These are phyloP conservation scores for Poecilia gillii DNA, from an alignment of 2,797 vertebrate species.

Conservation along the genomic window DNA sequence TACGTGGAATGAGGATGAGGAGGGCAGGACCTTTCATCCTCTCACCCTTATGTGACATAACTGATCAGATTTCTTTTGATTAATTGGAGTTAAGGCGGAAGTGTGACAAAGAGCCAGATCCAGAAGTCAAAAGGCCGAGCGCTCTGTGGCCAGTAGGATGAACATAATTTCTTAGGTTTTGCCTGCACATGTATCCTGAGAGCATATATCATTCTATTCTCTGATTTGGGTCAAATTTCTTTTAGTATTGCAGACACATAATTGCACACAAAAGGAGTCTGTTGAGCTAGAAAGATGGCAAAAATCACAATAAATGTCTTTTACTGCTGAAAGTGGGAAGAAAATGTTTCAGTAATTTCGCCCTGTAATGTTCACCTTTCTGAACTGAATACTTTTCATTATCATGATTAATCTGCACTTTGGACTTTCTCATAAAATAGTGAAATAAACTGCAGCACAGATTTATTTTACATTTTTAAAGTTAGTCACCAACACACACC, in stretches of 20 bases:
- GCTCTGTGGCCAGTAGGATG: conserved; percentile 20
- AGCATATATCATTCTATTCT: background rate
- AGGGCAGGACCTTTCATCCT: conserved; percentile 67
- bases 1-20: background rate
- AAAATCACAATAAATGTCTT: background rate
- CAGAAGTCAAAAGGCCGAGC: conserved; percentile 41
- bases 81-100: conserved; percentile 81
- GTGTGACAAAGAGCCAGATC: conserved; percentile 83
- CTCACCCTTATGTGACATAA: conserved; percentile 82
- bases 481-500: background rate
- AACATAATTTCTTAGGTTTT: conserved; percentile 29
- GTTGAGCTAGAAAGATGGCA: conserved; percentile 8
- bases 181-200: background rate
- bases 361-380: conserved; percentile 23
- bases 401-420: conserved; percentile 25
- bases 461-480: conserved; percentile 5
- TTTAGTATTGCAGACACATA: conserved; percentile 3
- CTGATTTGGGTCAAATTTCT: conserved; percentile 7
- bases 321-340: conserved; percentile 9
- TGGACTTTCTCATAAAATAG: conserved; percentile 19
- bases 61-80: conserved; percentile 84
- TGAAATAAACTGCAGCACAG: background rate
- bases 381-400: conserved; percentile 19
- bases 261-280: conserved; percentile 2
- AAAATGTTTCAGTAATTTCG: conserved; percentile 23